Evolutionary conservation across 2,888 invertebrate genomes (phyloP), one percentile per base, ranked within the genome.

Genomic region (Oegoconia quadripuncta): DNA sequence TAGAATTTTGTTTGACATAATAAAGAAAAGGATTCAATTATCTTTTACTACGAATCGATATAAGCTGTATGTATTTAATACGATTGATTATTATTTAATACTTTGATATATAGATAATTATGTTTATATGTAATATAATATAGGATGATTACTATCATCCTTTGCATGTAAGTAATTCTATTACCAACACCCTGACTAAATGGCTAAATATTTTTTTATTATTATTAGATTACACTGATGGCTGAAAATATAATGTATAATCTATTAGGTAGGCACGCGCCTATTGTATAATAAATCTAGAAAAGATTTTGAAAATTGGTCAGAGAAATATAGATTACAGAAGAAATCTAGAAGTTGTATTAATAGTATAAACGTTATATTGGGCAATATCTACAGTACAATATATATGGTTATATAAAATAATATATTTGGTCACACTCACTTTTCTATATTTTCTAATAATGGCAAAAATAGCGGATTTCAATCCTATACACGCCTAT

Each of bases 351-450:
- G 39, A 42, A 57, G 58, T 64, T 66, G 69, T 66, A 59, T 50
- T 50, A 50, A 54, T 51, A 50, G 64, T 56, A 59, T 56, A 61
- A 52, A 50, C 41, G 31, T 27, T 18, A 31, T 31, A 54, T 60
- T 59, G 61, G 56, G 65, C 65, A 65, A 63, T 61, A 33, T 44
- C 68, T 72, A 74, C 74, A 74, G 69, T 74, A 73, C 50, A 52
- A 49, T 55, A 59, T 52, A 46, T 33, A 34, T 34, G 39, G 16
- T 30, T 16, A 39, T 39, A 31, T 32, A 39, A 34, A 27, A 36
- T 37, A 41, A 39, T 37, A 45, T 30, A 40, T 38, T 50, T 50
- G 39, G 38, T 46, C 50, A 52, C 42, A 37, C 40, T 39, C 34
- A 45, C 34, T 41, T 40, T 16, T 30, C n/a, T 32, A 34, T 34